Conservation (phyloP, 92 coral and sea anemone species). For the Micromussa lordhowensis region DNA sequence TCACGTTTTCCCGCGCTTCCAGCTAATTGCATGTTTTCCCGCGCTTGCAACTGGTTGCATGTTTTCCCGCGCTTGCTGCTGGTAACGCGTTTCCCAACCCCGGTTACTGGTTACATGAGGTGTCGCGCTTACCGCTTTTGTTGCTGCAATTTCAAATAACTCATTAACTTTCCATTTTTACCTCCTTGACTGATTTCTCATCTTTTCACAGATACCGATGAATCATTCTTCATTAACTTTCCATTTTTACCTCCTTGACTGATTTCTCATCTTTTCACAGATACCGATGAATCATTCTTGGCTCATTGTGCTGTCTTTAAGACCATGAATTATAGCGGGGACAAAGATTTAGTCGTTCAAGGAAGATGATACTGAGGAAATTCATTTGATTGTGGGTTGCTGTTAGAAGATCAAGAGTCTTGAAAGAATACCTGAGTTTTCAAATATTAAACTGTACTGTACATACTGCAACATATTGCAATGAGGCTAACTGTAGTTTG, state of each 20-base stretch:
- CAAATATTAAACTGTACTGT: background rate
- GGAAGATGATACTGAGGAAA: background rate
- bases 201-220: constrained; percentile 74
- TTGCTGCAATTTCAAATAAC: too few relatives aligned
- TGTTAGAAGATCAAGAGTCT: background rate
- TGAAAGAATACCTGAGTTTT: background rate
- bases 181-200: background rate
- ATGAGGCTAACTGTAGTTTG: background rate
- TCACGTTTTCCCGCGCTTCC: background rate
- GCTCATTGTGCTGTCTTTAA: constrained; percentile 96
- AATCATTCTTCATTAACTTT: constrained; percentile 91
- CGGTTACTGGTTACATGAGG: background rate
- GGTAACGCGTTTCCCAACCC: background rate
- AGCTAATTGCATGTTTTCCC: background rate
- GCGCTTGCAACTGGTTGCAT: background rate
- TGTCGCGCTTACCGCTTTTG: too few relatives aligned
- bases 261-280: constrained; percentile 42
- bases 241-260: background rate
- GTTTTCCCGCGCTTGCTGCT: background rate
- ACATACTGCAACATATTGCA: background rate
- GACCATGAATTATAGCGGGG: constrained; percentile 63
- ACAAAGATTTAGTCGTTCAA: constrained; percentile 25
- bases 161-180: too few relatives aligned
- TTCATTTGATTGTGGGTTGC: too few relatives aligned
- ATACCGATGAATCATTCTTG: constrained; percentile 88